Percentiles rank a stretch among this genome's conserved stretches.
These are phyloP conservation scores for Pseudopleuronectes americanus DNA, from an alignment of 2,797 vertebrate species.

Conservation along the genomic window DNA sequence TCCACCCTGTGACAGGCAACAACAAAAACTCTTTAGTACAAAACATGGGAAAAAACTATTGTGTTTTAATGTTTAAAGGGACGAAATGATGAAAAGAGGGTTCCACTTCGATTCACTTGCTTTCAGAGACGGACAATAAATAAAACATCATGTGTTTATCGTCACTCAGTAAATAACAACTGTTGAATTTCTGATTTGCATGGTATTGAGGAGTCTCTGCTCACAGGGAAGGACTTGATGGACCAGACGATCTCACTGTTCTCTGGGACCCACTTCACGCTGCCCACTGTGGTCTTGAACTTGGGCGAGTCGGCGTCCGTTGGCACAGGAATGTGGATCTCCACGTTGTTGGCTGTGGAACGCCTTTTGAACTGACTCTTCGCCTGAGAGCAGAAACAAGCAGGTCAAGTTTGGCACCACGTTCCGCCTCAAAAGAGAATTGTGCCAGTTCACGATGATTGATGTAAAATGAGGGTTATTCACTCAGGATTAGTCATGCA, in stretches of 20 bases:
- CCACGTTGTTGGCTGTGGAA: constrained; percentile 98
- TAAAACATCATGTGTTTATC: background rate
- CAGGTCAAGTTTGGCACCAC: constrained; percentile 33
- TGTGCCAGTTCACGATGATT: background rate
- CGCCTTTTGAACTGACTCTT: constrained; percentile 98
- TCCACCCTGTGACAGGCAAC: constrained; percentile 86
- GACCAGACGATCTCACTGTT: constrained; percentile 99
- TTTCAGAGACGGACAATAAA: background rate
- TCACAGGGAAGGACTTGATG: constrained; percentile 98
- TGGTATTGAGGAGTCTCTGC: constrained; percentile 61
- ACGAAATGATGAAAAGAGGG: background rate
- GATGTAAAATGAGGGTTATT: background rate
- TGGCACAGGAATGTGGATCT: constrained; percentile 99
- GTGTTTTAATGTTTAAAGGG: background rate
- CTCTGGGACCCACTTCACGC: constrained; percentile 98
- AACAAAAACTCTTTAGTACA: constrained; percentile 61
- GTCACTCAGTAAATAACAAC: background rate
- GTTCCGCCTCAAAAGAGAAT: background rate
- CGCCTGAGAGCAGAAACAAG: constrained; percentile 82
- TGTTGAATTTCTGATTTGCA: background rate
- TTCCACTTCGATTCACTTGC: background rate
- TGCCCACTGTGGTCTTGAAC: constrained; percentile 98
- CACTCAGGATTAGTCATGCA: background rate
- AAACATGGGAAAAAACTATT: background rate
- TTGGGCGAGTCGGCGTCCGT: constrained; percentile 98